Evolutionary conservation across 2,797 vertebrate species (phyloP), one percentile per base, ranked within the genome.

Genomic region (Xenopus petersii): DNA sequence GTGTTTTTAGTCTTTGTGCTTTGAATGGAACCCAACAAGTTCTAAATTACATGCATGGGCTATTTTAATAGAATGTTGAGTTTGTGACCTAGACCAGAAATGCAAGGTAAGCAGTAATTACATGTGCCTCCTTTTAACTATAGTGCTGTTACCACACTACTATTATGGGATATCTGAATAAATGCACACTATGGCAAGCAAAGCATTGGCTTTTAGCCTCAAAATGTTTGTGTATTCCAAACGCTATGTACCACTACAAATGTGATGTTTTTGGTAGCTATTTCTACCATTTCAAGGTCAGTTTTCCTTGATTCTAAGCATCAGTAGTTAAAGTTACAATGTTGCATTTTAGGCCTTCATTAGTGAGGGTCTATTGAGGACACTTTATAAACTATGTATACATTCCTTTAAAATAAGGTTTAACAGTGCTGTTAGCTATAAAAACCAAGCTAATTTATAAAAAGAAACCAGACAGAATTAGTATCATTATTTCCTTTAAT

Each of bases 51-150:
- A 79, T 74, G 66, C 61, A 42, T 59, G 67, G 76, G 70, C 67
- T 74, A 60, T 70, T 79, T 74, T 79, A 79, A 70, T 74, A 74
- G 64, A 79, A 70, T 65, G 66, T 69, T 79, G 24, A 79, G 65
- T 54, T 74, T 47, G 66, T 64, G 71, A 74, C 62, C 55, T 68
- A 65, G 70, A 74, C 71, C 76, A 74, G 64, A 79, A 74, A 59
- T 74, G 76, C 76, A 79, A 64, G 71, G 67, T 79, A 79, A 79
- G 76, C 71, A 46, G 71, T 70, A 66, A 79, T 79, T 74, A 74
- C 74, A 79, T 68, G 62, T 65, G 67, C 71, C 67, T 65, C 42
- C 74, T 79, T 79, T 58, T 74, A 74, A 79, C 66, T 72, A 79
- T 66, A 74, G 62, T 42, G 33, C 55, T 74, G 1, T 70, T 74